A percentile compares a stretch with the other conserved stretches of the same genome.
These are phyloP conservation scores for Palloptera scutellata DNA, from an alignment of 2,888 invertebrate species.

Conservation along the genomic window DNA sequence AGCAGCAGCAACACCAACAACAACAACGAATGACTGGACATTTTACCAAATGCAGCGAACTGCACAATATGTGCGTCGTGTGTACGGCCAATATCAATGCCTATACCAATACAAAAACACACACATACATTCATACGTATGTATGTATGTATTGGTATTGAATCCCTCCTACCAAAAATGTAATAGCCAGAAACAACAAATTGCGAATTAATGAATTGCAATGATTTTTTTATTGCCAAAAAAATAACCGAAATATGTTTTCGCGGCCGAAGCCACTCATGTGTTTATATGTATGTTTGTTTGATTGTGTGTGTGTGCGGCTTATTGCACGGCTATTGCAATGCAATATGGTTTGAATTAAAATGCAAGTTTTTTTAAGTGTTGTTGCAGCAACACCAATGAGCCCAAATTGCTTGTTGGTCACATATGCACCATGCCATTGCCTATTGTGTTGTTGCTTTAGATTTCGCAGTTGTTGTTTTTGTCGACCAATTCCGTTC, in stretches of 20 bases:
- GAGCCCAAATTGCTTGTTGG: constrained; percentile 3
- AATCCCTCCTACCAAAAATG: background rate
- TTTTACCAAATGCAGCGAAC: constrained; percentile 14
- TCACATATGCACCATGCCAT: background rate
- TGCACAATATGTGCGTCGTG: constrained; percentile 16
- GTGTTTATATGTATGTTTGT: constrained; percentile 5
- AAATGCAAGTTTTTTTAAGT: constrained; percentile 33
- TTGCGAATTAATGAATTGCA: constrained; percentile 46
- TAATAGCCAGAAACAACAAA: constrained; percentile 21
- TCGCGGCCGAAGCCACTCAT: constrained; percentile 20
- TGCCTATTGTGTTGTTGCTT: background rate
- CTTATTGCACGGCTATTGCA: background rate
- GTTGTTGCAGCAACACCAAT: constrained; percentile 15
- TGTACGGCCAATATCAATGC: background rate
- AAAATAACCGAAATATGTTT: constrained; percentile 3
- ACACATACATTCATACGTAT: too few species aligned
- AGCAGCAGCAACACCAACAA: background rate
- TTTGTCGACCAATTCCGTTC: constrained; percentile 29
- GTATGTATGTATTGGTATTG: background rate
- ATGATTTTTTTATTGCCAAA: constrained; percentile 32
- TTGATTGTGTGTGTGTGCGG: background rate
- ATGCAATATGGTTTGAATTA: constrained; percentile 19
- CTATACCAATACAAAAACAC: too few species aligned
- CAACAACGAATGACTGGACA: background rate
- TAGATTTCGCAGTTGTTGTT: background rate